A percentile compares a stretch with the other conserved stretches of the same genome.
Conservation (phyloP, 1,140 invertebrate species). For the Heliconius eleuchia region DNA sequence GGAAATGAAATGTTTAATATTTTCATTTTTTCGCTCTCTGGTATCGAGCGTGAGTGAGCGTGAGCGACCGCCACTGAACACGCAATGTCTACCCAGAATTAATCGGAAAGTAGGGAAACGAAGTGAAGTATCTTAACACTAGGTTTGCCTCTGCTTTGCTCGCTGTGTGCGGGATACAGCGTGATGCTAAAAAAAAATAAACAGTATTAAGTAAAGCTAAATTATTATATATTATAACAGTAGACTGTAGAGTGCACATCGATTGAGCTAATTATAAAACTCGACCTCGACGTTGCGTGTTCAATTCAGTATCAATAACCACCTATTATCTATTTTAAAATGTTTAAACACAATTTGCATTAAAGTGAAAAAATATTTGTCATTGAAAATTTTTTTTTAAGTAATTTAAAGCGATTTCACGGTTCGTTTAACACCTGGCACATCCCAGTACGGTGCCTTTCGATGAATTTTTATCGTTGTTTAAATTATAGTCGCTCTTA, state of each 20-base stretch:
- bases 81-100: too few relatives aligned
- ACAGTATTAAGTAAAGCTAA: not conserved
- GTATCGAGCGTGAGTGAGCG: too few relatives aligned
- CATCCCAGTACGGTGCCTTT: constrained; percentile 39
- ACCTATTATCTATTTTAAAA: constrained; percentile 17
- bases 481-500: constrained; percentile 4
- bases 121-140: too few relatives aligned
- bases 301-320: constrained; percentile 10
- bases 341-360: constrained; percentile 35
- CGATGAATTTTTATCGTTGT: not conserved
- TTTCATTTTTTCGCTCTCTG: too few relatives aligned
- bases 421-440: constrained; percentile 42
- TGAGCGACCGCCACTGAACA: too few relatives aligned
- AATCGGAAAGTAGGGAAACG: too few relatives aligned
- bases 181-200: too few relatives aligned
- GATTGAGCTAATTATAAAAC: constrained; percentile 15
- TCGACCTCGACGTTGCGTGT: constrained; percentile 1
- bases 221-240: not conserved
- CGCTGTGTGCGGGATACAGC: too few relatives aligned
- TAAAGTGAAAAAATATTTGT: constrained; percentile 26
- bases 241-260: not conserved
- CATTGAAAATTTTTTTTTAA: constrained; percentile 33
- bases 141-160: too few relatives aligned
- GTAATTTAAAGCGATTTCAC: constrained; percentile 42
- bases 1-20: too few relatives aligned